These are phyloP conservation scores for Thermophis baileyi DNA, from an alignment of 2,113 vertebrate genomes.

Conservation along the genomic window DNA sequence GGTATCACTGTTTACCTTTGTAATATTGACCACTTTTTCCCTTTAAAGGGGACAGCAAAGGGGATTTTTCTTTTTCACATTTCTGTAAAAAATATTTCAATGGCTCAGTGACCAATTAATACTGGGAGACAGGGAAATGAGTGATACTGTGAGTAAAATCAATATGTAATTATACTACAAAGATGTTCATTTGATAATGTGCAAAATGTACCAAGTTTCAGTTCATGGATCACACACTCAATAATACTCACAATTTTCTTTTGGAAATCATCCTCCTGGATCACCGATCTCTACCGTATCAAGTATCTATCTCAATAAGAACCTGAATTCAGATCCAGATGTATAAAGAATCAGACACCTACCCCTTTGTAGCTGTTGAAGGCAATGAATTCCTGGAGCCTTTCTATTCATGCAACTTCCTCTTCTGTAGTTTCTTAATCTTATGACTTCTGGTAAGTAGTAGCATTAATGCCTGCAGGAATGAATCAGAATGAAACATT, in stretches of 20 bases:
- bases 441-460: conserved; percentile 14
- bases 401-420: conserved; percentile 4
- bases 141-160: not conserved
- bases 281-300: not conserved
- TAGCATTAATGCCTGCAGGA: conserved; percentile 7
- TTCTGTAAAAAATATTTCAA: not conserved
- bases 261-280: not conserved
- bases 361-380: conserved; percentile 2
- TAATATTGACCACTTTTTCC: not conserved
- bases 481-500: conserved; percentile 8
- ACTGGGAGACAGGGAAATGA: not conserved
- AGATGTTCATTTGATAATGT: not conserved
- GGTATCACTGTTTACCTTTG: not conserved
- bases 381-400: not conserved
- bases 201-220: not conserved
- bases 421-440: conserved; percentile 14
- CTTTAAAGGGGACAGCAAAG: not conserved
- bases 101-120: not conserved
- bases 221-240: not conserved
- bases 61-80: not conserved
- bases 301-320: not conserved
- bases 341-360: not conserved
- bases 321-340: not conserved
- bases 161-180: not conserved
- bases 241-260: not conserved